A percentile compares a stretch with the other conserved stretches of the same genome.
Evolutionary conservation across 2,113 vertebrate species (phyloP).

Genomic region (Antidorcas marsupialis): DNA sequence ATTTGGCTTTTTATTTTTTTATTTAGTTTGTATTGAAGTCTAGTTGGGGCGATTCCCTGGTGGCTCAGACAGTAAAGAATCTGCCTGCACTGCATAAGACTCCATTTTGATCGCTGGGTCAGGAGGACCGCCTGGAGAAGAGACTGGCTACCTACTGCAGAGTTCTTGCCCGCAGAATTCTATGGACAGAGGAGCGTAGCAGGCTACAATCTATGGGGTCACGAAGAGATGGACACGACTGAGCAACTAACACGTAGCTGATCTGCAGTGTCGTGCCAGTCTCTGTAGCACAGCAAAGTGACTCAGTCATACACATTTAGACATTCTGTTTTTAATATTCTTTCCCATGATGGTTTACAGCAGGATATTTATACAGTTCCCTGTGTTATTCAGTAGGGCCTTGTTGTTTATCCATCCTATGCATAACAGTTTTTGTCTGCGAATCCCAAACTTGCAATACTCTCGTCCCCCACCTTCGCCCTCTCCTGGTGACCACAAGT

Average conservation of each 20-base stretch:
- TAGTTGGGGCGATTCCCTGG: neutral
- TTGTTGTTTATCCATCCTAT: neutral
- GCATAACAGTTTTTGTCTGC: neutral
- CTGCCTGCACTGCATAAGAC: neutral
- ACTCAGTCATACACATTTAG: neutral
- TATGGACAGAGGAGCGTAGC: neutral
- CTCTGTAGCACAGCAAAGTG: neutral
- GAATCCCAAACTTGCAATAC: neutral
- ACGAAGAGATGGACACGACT: neutral
- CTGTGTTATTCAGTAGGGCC: neutral
- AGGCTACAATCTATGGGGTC: neutral
- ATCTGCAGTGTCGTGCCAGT: accelerated
- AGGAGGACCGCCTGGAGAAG: neutral
- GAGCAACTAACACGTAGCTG: neutral
- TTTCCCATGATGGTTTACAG: neutral
- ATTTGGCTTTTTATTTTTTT: neutral
- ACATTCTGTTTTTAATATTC: neutral
- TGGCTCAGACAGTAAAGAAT: neutral
- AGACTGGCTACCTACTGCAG: neutral
- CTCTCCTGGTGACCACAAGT: neutral
- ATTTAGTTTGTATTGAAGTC: neutral
- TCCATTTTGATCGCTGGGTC: neutral
- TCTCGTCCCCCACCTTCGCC: neutral
- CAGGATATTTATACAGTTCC: neutral
- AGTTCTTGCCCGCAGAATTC: neutral